Evolutionary conservation across 2,797 vertebrate species (phyloP), one percentile per base, ranked within the genome.

Genomic region (Triplophysa bombifrons): DNA sequence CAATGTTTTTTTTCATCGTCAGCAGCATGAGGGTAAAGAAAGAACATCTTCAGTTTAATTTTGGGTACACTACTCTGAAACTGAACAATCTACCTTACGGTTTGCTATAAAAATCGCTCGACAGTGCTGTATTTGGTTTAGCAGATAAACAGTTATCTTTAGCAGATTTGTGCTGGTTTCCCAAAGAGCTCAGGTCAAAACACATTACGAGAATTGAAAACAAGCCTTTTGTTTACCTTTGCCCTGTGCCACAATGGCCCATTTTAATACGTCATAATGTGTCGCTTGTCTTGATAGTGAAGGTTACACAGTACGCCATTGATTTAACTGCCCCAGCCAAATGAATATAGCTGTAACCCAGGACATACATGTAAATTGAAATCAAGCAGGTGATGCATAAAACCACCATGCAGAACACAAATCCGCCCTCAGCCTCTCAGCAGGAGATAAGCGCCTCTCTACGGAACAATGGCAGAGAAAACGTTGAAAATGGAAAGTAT

Each of bases 341-440:
- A 90, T 91, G 90, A 93, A 92, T 91, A 90, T 82, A 88, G 88
- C 89, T 85, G 84, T 92, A 93, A 89, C 89, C 89, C 70, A 90
- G 88, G 92, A 91, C 90, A 91, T 91, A 92, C 92, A 93, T 93
- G 93, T 87, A 94, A 94, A 95, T 93, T 92, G 94, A 94, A 94
- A 95, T 94, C 91, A 93, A 92, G 93, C 90, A 93, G 92, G 87
- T 91, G 93, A 96, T 96, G 95, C 95, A 95, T 95, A 94, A 95
- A 94, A 92, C 89, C 88, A 82, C 90, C 89, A 92, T 87, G 90
- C 92, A 93, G 94, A 96, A 96, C 95, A 91, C 92, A 93, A 91
- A 86, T 55, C 85, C 88, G 83, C 88, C 89, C 88, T 83, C 90
- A 90, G 91, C 93, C 87, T 84, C 89, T 87, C 85, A 41, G 80